Evolutionary conservation across 2,888 invertebrate genomes (phyloP).

Genomic region (Seladonia tumulorum): DNA sequence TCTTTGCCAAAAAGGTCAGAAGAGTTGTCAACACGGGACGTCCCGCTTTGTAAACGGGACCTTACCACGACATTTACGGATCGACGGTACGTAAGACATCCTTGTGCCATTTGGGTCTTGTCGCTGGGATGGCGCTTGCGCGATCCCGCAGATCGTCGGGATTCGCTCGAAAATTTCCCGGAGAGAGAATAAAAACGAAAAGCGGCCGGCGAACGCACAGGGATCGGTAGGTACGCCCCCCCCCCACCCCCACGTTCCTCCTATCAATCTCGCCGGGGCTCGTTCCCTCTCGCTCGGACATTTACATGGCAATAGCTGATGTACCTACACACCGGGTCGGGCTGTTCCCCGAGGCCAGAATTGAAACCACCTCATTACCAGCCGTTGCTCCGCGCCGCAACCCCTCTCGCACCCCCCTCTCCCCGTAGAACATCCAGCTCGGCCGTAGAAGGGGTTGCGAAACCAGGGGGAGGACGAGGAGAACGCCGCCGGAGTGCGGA

Average conservation of each 20-base stretch:
- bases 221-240: slow-evolving; percentile 53
- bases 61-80: too few relatives aligned
- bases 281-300: slow-evolving; percentile 74
- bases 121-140: background rate
- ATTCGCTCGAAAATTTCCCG: slow-evolving; percentile 42
- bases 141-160: slow-evolving; percentile 10
- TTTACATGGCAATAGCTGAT: slow-evolving; percentile 80
- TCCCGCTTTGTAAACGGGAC: too few relatives aligned
- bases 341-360: slow-evolving; percentile 82
- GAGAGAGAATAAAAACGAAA: slow-evolving; percentile 15
- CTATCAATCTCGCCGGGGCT: slow-evolving; percentile 76
- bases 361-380: slow-evolving; percentile 84
- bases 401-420: background rate
- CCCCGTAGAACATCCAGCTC: background rate
- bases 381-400: slow-evolving; percentile 31
- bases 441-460: slow-evolving; percentile 48
- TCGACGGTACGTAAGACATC: background rate
- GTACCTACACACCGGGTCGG: slow-evolving; percentile 68
- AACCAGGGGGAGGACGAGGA: slow-evolving; percentile 60
- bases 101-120: background rate
- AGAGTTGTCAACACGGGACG: too few relatives aligned
- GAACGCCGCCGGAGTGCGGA: slow-evolving; percentile 72
- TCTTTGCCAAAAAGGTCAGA: too few relatives aligned
- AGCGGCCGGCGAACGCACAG: background rate
- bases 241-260: slow-evolving; percentile 22